phyloP scores from a whole-genome alignment of 2,888 invertebrate genomes.

The Pristionchus mayeri region DNA sequence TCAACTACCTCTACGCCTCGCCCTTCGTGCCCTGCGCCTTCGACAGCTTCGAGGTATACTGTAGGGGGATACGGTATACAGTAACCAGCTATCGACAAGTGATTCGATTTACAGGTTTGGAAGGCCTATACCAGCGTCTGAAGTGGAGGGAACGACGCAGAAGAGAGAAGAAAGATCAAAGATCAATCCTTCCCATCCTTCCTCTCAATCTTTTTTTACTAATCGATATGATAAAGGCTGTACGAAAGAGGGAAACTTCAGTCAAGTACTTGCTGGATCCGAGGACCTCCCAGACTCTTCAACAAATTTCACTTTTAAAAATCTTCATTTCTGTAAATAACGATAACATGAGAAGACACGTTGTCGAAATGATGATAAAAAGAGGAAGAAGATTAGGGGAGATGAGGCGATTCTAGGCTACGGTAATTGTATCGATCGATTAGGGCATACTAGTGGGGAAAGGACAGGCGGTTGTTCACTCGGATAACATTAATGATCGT shows the following conservation, averaged over 20 bases:
- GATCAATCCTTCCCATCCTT: too few relatives aligned
- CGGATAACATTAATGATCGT: constrained; percentile 20
- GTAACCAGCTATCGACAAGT: not conserved
- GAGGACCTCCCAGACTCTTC: not conserved
- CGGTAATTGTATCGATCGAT: not conserved
- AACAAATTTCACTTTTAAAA: not conserved
- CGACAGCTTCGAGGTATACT: constrained; percentile 40
- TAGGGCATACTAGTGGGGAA: constrained; percentile 13
- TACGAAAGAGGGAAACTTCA: too few relatives aligned
- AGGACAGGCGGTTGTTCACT: not conserved
- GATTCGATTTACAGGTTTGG: not conserved
- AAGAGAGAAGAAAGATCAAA: too few relatives aligned
- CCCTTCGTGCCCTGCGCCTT: constrained; percentile 13
- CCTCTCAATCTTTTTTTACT: too few relatives aligned
- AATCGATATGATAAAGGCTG: too few relatives aligned
- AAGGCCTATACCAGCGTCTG: constrained; percentile 3
- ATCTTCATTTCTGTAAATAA: constrained; percentile 11
- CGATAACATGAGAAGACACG: constrained; percentile 14
- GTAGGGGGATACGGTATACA: not conserved
- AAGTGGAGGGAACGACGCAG: too few relatives aligned
- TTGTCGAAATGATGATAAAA: constrained; percentile 21
- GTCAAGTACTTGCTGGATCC: not conserved
- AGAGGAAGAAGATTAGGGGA: not conserved
- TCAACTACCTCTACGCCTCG: constrained; percentile 26
- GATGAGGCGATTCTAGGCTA: not conserved